Percentiles rank a stretch among this genome's conserved stretches.
phyloP scores from a whole-genome alignment of 2,113 vertebrate species.

The Erpornis zantholeuca region DNA sequence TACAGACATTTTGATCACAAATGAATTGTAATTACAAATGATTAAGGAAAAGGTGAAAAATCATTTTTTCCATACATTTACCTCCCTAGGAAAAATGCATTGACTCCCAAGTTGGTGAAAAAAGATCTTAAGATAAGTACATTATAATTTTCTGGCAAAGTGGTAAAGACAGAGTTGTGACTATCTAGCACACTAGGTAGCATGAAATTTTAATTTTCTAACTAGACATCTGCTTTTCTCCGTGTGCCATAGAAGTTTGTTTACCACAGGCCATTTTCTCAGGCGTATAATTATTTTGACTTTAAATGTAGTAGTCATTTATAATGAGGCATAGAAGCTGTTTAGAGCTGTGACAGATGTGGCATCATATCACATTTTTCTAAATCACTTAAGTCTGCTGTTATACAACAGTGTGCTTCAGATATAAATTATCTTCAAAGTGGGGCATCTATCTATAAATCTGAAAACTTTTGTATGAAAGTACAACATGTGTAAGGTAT shows the following conservation, averaged over 20 bases:
- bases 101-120: not conserved
- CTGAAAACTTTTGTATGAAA: not conserved
- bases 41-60: not conserved
- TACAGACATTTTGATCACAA: not conserved
- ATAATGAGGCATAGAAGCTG: slow-evolving; percentile 14
- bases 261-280: slow-evolving; percentile 64
- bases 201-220: slow-evolving; percentile 55
- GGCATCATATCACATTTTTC: not conserved
- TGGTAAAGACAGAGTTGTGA: not conserved
- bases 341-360: slow-evolving; percentile 48
- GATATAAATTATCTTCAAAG: not conserved
- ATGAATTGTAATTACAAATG: not conserved
- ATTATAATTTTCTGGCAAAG: not conserved
- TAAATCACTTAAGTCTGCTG: not conserved
- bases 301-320: slow-evolving; percentile 45
- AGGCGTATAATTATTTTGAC: slow-evolving; percentile 56
- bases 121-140: not conserved
- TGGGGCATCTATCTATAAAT: not conserved
- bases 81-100: not conserved
- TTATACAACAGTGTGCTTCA: not conserved
- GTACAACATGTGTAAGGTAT: not conserved
- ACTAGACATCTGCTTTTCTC: slow-evolving; percentile 46
- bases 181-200: not conserved
- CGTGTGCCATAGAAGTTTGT: slow-evolving; percentile 67
- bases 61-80: fast-evolving